These are phyloP conservation scores for Liparis tanakae DNA, from an alignment of 2,797 vertebrate species.

Conservation along the genomic window DNA sequence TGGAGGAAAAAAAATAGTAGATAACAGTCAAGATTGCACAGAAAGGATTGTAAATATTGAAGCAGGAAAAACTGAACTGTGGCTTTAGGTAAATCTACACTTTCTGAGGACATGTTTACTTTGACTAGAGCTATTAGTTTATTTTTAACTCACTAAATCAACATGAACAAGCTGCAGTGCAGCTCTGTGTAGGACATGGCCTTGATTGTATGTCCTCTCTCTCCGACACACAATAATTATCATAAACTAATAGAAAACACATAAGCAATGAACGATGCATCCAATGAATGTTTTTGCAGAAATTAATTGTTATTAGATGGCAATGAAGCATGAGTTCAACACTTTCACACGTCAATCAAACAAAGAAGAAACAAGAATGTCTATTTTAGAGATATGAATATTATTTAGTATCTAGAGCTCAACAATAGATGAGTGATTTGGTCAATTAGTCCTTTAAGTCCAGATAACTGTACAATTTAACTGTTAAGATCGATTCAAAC, in stretches of 20 bases:
- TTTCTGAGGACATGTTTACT: neutral
- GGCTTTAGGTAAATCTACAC: neutral
- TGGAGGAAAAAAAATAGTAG: neutral
- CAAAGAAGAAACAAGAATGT: too few relatives aligned
- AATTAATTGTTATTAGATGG: neutral
- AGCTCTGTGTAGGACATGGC: slow-evolving; percentile 14
- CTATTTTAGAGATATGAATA: too few relatives aligned
- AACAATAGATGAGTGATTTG: neutral
- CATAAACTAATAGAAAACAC: neutral
- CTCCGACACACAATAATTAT: slow-evolving; percentile 9
- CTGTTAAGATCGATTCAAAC: neutral
- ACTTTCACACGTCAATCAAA: neutral
- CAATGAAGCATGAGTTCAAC: neutral
- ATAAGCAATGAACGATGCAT: neutral
- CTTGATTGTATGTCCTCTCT: slow-evolving; percentile 35
- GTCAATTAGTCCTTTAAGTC: neutral
- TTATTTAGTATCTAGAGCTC: neutral
- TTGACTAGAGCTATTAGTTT: neutral
- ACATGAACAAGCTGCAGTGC: slow-evolving; percentile 28
- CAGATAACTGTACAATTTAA: neutral
- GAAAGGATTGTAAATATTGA: too few relatives aligned
- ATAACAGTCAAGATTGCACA: neutral
- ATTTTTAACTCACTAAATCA: slow-evolving; percentile 45
- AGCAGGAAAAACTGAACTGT: neutral
- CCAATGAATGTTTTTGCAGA: neutral